Base-by-base conservation (phyloP, 2,888 invertebrate species). In the Elmis aenea region DNA sequence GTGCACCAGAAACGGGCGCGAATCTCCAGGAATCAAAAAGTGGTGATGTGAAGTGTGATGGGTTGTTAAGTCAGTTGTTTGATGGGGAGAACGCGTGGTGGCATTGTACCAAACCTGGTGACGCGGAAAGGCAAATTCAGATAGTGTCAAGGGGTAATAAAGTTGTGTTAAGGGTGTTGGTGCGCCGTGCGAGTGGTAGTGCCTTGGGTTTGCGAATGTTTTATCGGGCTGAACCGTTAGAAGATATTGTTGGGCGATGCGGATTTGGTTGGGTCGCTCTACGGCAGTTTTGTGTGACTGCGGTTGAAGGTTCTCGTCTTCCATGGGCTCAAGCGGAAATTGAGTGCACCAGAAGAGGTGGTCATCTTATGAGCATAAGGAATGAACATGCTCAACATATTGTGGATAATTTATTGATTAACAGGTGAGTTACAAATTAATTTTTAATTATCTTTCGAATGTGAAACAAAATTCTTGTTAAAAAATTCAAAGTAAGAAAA, bases 201-300 rank as follows among this genome's bases (percentile, higher is more conserved):
- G 48, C 51, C 16, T 42, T 64, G 27, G 54, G 58, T 11, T 51
- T 81, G 50, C 75, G 75, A 47, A 72, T 80, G 38, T 74, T 74
- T 62, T 83, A 81, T 69, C 73, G 74, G 61, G 79, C 81, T 27
- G 76, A 78, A 49, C 72, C 77, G 1, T 64, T 81, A 2, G 72
- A 74, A 3, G 77, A 76, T 13, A 62, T 82, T 2, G 76, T 80
- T 13, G 77, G 77, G 1, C 73, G 74, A 46, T 85, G 84, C 62
- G 79, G 78, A 26, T 84, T 80, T 50, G 83, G 83, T 0, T 85
- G 83, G 82, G 76, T 83, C 38, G 67, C 77, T 2, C 69, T 80
- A 40, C 73, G 76, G 27, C 79, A 79, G 50, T 80, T 80, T 61
- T 85, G 84, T 58, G 71, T 84, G 52, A 64, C 76, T 33, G 75